phyloP scores from a whole-genome alignment of 2,888 invertebrate genomes.

The Orthosia gothica region DNA sequence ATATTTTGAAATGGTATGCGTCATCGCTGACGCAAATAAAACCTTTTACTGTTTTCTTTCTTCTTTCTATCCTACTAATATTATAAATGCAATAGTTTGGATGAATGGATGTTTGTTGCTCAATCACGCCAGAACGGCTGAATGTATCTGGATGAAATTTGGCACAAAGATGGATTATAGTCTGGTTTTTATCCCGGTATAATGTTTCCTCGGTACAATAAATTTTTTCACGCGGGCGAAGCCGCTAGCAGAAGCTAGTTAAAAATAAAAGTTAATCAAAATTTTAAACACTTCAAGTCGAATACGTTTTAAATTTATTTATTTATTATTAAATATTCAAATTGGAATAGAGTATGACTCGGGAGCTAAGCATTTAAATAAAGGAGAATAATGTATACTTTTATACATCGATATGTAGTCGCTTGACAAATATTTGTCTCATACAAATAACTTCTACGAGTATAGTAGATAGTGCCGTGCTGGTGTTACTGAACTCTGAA shows the following conservation, averaged over 20 bases:
- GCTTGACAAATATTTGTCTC: conserved; percentile 11
- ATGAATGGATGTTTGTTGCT: too few relatives aligned
- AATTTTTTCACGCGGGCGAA: too few relatives aligned
- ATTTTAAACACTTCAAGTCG: conserved; percentile 1
- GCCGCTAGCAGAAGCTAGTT: background rate
- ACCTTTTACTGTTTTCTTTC: too few relatives aligned
- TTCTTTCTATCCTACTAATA: too few relatives aligned
- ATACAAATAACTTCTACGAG: conserved; percentile 2
- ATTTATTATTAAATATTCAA: conserved; percentile 10
- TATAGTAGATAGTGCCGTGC: background rate
- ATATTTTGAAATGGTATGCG: too few relatives aligned
- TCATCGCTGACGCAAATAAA: too few relatives aligned
- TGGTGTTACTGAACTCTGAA: conserved; percentile 30
- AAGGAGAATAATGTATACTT: conserved; percentile 21
- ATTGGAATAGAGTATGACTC: conserved; percentile 20
- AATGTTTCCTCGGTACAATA: too few relatives aligned
- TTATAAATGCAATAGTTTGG: too few relatives aligned
- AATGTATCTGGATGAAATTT: too few relatives aligned
- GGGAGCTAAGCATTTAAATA: background rate
- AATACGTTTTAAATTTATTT: conserved; percentile 5
- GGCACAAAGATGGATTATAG: too few relatives aligned
- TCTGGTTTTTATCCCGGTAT: too few relatives aligned
- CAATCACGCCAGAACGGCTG: too few relatives aligned
- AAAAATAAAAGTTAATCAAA: conserved; percentile 12
- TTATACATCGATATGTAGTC: background rate